Evolutionary conservation across 1,140 invertebrate species (phyloP).

Genomic region (Trigoniulus corallinus): DNA sequence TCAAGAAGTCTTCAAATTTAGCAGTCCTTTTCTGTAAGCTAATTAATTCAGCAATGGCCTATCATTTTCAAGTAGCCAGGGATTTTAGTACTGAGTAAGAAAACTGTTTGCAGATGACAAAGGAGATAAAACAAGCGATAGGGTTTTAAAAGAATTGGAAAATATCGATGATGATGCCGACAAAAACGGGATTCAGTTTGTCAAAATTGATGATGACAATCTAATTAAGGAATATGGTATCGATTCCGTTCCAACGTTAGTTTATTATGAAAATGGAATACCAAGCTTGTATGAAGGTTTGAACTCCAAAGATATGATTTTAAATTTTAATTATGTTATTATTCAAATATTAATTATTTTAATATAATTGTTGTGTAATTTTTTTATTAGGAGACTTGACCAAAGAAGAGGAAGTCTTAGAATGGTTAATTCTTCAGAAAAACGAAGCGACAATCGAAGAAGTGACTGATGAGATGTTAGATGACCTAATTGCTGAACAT

Average conservation of each 20-base stretch:
- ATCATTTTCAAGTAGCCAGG: not conserved
- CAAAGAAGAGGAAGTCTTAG: conserved; percentile 77
- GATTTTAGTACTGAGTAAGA: not conserved
- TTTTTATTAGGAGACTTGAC: conserved; percentile 48
- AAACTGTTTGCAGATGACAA: conserved; percentile 50
- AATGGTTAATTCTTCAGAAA: conserved; percentile 80
- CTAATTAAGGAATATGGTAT: conserved; percentile 20
- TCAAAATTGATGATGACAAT: conserved; percentile 21
- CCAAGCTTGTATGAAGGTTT: conserved; percentile 70
- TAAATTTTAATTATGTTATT: not conserved
- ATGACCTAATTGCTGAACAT: conserved; percentile 69
- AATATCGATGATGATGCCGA: conserved; percentile 22
- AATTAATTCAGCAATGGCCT: not conserved
- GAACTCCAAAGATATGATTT: not conserved
- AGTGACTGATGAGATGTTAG: conserved; percentile 79
- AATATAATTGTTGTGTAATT: too few relatives aligned
- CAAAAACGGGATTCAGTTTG: conserved; percentile 18
- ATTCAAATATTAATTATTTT: too few relatives aligned
- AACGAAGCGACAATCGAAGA: conserved; percentile 83
- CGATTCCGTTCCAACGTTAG: conserved; percentile 17
- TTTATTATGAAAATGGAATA: conserved; percentile 38
- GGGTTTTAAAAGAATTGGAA: conserved; percentile 71
- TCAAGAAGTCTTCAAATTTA: conserved; percentile 70
- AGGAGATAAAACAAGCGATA: conserved; percentile 71
- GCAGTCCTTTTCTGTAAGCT: conserved; percentile 66